Conservation (phyloP, 2,888 invertebrate species). For the Dromius quadrimaculatus region DNA sequence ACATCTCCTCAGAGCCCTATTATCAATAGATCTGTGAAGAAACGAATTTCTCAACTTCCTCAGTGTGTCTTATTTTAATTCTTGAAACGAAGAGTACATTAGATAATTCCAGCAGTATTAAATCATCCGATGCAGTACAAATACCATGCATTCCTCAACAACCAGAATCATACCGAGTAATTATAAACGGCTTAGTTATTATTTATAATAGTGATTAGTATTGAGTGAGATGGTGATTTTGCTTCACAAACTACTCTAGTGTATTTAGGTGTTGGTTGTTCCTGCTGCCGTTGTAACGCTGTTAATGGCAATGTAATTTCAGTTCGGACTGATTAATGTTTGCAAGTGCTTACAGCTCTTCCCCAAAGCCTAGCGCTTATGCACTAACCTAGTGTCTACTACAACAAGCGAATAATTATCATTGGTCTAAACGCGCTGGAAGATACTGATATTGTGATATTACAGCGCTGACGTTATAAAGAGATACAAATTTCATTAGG, state of each 20-base stretch:
- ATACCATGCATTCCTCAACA: too few relatives aligned
- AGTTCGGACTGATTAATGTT: constrained; percentile 27
- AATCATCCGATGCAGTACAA: too few relatives aligned
- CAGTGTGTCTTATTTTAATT: too few relatives aligned
- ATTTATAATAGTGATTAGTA: constrained; percentile 1
- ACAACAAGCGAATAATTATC: background rate
- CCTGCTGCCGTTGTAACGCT: constrained; percentile 5
- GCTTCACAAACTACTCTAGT: background rate
- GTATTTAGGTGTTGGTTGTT: background rate
- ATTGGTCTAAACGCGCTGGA: background rate
- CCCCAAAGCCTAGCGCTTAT: background rate
- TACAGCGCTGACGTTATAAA: background rate
- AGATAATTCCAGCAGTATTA: too few relatives aligned
- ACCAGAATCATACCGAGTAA: too few relatives aligned
- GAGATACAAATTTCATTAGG: constrained; percentile 3
- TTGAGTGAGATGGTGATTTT: background rate
- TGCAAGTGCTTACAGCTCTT: background rate
- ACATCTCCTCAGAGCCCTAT: too few relatives aligned
- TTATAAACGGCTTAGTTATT: background rate
- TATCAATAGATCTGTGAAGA: too few relatives aligned
- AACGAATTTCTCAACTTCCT: too few relatives aligned
- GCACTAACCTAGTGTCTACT: background rate
- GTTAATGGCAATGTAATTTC: constrained; percentile 33
- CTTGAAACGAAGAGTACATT: too few relatives aligned
- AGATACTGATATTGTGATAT: constrained; percentile 6